Base-by-base conservation (phyloP, 2,113 vertebrate genomes). In the Periophthalmus modestus region DNA sequence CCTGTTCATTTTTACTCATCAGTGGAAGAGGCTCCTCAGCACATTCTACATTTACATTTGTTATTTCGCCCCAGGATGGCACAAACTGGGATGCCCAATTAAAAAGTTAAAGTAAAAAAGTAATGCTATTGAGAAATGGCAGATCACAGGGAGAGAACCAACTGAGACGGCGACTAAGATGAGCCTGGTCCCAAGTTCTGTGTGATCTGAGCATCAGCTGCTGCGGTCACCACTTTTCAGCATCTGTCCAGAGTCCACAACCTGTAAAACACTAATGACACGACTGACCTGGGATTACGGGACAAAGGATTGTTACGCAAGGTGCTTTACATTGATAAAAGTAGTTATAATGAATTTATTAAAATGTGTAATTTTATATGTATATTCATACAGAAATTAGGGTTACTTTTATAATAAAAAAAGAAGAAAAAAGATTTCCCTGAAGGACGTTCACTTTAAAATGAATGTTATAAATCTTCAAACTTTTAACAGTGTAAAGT, bases 161-260 rank as follows among this genome's bases (percentile, higher is more conserved):
- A 6, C 7, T 28, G 10, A 59, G 59, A 62, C 5, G 21, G 21
- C 10, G 9, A 43, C 34, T 34, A 5, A 21, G 80, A 77, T 83
- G 78, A 73, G 66, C 6, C 73, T 4, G n/a, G 21, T 71, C 76
- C 47, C 28, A 50, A 50, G 74, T 68, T 50, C 24, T 28, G 33
- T 24, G 11, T 59, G 7, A 1, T 91, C 83, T 94, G 88, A 90
- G 84, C 86, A 89, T 81, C 87, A 73, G 75, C 76, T 74, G 55
- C 34, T 12, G 7, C 18, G 16, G 23, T 77, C 46, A 1, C 19
- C 59, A 78, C 88, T 91, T 94, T 93, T 93, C 82, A 90, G 68
- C 55, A 72, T 73, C 77, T 39, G 21, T 46, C 68, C 36, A 78
- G 82, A 85, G 93, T 94, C 85, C 93, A 94, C 93, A 91, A 93